Evolutionary conservation across 2,888 invertebrate species (phyloP).

Genomic region (Piscicola geometra): DNA sequence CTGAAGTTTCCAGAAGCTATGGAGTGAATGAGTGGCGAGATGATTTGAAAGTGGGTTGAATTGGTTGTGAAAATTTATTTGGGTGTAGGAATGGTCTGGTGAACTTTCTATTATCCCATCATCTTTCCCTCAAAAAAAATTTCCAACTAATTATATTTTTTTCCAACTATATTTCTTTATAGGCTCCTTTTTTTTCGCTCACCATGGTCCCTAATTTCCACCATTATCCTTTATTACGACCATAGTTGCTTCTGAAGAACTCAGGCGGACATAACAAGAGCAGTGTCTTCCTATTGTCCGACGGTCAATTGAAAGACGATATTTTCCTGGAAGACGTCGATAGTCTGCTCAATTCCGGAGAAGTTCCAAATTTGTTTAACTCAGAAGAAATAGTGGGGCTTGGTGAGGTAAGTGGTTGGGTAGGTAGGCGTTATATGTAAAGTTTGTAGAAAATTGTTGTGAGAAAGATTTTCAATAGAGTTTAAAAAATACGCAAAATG

Average conservation of each 20-base stretch:
- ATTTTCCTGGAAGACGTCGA: constrained; percentile 75
- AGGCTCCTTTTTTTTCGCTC: too few species aligned
- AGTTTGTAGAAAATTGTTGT: background rate
- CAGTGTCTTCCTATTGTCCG: constrained; percentile 72
- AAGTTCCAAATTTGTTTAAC: constrained; percentile 77
- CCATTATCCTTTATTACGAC: constrained; percentile 56
- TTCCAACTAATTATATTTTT: too few species aligned
- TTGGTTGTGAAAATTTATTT: too few species aligned
- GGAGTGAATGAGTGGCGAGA: constrained; percentile 74
- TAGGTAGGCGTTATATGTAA: background rate
- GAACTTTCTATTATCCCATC: too few species aligned
- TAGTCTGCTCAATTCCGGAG: constrained; percentile 75
- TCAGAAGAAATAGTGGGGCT: constrained; percentile 79
- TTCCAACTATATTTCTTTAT: too few species aligned
- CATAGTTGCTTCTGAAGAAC: constrained; percentile 51
- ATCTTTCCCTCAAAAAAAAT: too few species aligned
- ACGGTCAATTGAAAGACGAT: constrained; percentile 71
- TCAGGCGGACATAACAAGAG: constrained; percentile 61
- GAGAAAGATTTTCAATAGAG: too few species aligned
- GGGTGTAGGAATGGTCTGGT: too few species aligned
- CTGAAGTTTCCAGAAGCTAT: constrained; percentile 75
- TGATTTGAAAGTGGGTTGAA: constrained; percentile 75
- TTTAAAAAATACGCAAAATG: too few species aligned
- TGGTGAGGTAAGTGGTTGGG: constrained; percentile 61
- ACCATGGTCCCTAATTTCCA: background rate